Percentiles rank a stretch among this genome's conserved stretches.
phyloP scores from a whole-genome alignment of 2,797 vertebrate genomes.

The Gymnodraco acuticeps region DNA sequence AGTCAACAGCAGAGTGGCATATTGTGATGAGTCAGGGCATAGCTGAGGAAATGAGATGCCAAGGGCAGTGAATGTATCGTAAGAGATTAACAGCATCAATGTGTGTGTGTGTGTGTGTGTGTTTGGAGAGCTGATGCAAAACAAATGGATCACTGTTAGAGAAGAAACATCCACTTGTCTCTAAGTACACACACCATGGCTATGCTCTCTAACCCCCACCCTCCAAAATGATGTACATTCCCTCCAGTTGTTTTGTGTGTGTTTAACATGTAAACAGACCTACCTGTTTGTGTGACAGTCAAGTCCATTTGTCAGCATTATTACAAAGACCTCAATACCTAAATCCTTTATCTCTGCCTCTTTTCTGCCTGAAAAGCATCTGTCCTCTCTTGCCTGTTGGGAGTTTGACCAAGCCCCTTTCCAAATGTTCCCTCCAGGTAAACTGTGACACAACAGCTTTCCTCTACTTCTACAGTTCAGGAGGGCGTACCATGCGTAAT shows the following conservation, averaged over 20 bases:
- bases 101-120: conserved; percentile 26
- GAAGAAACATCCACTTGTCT: conserved; percentile 74
- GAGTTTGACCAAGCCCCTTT: conserved; percentile 1
- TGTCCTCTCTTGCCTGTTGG: conserved; percentile 3
- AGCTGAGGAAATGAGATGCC: conserved; percentile 57
- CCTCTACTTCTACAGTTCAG: background rate
- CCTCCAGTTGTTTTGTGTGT: conserved; percentile 33
- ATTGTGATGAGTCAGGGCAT: conserved; percentile 70
- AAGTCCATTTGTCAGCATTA: conserved; percentile 42
- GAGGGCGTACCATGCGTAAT: background rate
- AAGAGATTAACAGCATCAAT: conserved; percentile 41
- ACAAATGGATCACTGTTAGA: conserved; percentile 73
- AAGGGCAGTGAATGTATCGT: conserved; percentile 46
- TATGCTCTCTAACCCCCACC: conserved; percentile 21
- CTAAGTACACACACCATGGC: conserved; percentile 43
- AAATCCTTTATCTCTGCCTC: conserved; percentile 28
- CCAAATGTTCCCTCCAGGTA: background rate
- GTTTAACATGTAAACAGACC: conserved; percentile 70
- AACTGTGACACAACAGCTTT: background rate
- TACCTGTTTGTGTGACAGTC: conserved; percentile 35
- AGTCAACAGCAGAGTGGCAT: conserved; percentile 33
- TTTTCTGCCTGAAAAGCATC: conserved; percentile 59
- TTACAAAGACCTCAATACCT: conserved; percentile 22
- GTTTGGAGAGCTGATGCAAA: conserved; percentile 27
- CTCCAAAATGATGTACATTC: conserved; percentile 36